Evolutionary conservation across 2,113 vertebrate species (phyloP).

Genomic region (Triplophysa dalaica): DNA sequence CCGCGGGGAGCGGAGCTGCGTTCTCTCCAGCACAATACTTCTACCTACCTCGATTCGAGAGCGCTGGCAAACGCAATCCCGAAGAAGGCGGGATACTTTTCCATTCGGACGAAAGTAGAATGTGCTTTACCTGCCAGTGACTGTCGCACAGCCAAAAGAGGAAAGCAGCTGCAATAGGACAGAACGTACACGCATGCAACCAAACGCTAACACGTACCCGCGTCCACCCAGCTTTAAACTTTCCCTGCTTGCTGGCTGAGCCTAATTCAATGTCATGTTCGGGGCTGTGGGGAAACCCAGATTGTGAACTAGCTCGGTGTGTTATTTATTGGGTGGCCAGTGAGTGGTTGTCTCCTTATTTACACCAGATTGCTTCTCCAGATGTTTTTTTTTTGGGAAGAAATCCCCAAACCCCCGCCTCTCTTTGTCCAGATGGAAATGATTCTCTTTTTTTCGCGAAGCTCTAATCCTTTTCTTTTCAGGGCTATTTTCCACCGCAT

Average conservation of each 20-base stretch:
- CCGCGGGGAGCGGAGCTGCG: slow-evolving; percentile 51
- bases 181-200: neutral
- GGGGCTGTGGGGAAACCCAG: slow-evolving; percentile 60
- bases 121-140: slow-evolving; percentile 54
- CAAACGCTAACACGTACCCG: neutral
- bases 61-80: slow-evolving; percentile 52
- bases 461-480: slow-evolving; percentile 65
- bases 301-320: slow-evolving; percentile 54
- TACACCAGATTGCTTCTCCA: slow-evolving; percentile 79
- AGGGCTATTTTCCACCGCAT: slow-evolving; percentile 50
- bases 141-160: slow-evolving; percentile 59
- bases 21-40: slow-evolving; percentile 51
- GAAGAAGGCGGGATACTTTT: slow-evolving; percentile 60
- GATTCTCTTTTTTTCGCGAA: slow-evolving; percentile 67
- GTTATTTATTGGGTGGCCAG: slow-evolving; percentile 78
- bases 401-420: slow-evolving; percentile 57
- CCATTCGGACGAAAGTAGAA: slow-evolving; percentile 63
- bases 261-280: slow-evolving; percentile 54
- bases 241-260: slow-evolving; percentile 33
- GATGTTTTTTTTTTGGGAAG: slow-evolving; percentile 74
- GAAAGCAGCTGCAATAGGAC: slow-evolving; percentile 32
- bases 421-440: slow-evolving; percentile 73
- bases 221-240: neutral
- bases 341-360: slow-evolving; percentile 73
- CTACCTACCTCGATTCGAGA: slow-evolving; percentile 58